These are phyloP conservation scores for Pseudomyrmex pallidus DNA, from an alignment of 1,140 invertebrate species.

Conservation along the genomic window DNA sequence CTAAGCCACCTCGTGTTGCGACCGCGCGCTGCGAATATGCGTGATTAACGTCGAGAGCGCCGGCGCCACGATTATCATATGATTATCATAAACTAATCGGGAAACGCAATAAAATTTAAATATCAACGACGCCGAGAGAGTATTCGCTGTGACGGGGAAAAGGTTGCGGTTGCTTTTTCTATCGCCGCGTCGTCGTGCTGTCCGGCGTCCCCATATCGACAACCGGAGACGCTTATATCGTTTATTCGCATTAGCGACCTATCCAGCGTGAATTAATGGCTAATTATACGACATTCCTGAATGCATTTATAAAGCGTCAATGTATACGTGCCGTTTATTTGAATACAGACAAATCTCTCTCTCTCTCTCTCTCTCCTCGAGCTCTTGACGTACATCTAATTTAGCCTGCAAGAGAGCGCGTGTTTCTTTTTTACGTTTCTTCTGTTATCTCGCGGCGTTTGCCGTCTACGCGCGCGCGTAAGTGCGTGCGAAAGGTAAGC, in stretches of 20 bases:
- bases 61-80: conserved; percentile 32
- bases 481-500: conserved; percentile 9
- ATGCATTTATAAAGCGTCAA: conserved; percentile 23
- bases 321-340: conserved; percentile 15
- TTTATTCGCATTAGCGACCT: conserved; percentile 62
- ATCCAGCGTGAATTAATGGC: conserved; percentile 66
- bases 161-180: conserved; percentile 16
- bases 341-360: conserved; percentile 8
- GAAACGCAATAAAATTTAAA: conserved; percentile 49
- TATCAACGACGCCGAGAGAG: conserved; percentile 30
- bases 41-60: conserved; percentile 8
- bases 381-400: conserved; percentile 11
- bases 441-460: too few relatives aligned
- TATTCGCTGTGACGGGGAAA: conserved; percentile 30
- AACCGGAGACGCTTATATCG: conserved; percentile 41
- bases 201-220: background rate
- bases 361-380: background rate
- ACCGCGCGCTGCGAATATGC: conserved; percentile 10
- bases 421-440: background rate
- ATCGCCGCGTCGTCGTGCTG: background rate
- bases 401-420: conserved; percentile 1
- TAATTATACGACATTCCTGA: conserved; percentile 68
- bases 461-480: background rate
- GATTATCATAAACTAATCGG: conserved; percentile 49
- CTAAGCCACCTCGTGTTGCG: background rate